A percentile compares a stretch with the other conserved stretches of the same genome.
These are phyloP conservation scores for Leucophenga varia DNA, from an alignment of 1,140 invertebrate genomes.

Conservation along the genomic window DNA sequence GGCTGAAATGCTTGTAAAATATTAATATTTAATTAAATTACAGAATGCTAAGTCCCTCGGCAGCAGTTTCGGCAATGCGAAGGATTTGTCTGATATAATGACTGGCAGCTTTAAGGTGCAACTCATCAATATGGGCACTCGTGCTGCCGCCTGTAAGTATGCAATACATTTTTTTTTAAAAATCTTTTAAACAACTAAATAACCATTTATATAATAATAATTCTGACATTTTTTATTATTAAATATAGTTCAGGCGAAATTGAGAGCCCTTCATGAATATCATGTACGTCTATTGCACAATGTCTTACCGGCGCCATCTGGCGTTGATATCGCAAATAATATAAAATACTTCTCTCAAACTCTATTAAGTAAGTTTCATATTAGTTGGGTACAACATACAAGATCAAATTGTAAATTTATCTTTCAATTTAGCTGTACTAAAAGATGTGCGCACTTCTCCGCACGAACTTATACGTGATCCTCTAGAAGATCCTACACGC, in stretches of 20 bases:
- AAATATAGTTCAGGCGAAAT: conserved; percentile 91
- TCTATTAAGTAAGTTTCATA: conserved; percentile 77
- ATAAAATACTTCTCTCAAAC: conserved; percentile 98
- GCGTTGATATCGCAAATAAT: conserved; percentile 93
- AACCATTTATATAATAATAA: background rate
- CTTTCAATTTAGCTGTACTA: conserved; percentile 71
- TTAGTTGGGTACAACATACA: background rate
- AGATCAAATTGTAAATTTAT: conserved; percentile 2
- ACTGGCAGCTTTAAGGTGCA: conserved; percentile 63
- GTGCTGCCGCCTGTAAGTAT: conserved; percentile 72
- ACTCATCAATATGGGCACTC: conserved; percentile 72
- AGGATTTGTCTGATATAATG: conserved; percentile 57
- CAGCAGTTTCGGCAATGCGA: conserved; percentile 55
- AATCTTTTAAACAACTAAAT: background rate
- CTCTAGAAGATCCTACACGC: conserved; percentile 79
- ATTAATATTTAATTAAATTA: conserved; percentile 2
- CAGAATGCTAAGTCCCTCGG: conserved; percentile 55
- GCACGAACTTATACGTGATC: conserved; percentile 83
- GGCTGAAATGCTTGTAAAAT: background rate
- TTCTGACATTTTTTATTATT: background rate
- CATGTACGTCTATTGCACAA: conserved; percentile 90
- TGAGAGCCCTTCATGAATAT: conserved; percentile 94
- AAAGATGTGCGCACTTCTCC: conserved; percentile 93
- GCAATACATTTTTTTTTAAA: conserved; percentile 28
- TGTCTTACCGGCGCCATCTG: conserved; percentile 87